Evolutionary conservation across 2,113 vertebrate genomes (phyloP), one percentile per base, ranked within the genome.

Genomic region (Callospermophilus lateralis): DNA sequence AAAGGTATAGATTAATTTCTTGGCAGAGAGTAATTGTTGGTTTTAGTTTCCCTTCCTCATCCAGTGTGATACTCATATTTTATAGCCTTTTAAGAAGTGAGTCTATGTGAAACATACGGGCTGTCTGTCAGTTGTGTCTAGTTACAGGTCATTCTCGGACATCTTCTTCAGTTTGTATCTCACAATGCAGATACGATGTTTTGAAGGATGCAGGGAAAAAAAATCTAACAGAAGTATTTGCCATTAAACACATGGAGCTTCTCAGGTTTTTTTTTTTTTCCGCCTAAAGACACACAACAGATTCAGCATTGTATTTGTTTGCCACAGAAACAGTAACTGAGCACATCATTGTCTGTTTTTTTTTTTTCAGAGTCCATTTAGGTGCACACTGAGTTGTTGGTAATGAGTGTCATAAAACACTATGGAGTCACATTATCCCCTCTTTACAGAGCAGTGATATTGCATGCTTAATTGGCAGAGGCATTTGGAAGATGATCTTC

Each of bases 281-380:
- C 42, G 3, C 0, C 63, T 55, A 61, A 30, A 97, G 86, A 96
- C 39, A 42, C n/a, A 12, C 37, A 77, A 26, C n/a, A 39, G 8
- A 34, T 93, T 97, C 92, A 89, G 63, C 92, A 84, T 89, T 19
- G 63, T 78, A 73, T 28, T 72, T 96, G 84, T 67, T 97, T 98
- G 10, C 3, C n/a, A 86, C 70, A 83, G 87, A 97, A 98, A 84
- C 12, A 87, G 74, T 80, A 92, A 20, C 37, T 77, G 78, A 85
- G 28, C 7, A 73, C 12, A 9, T 65, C 63, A n/a, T n/a, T n/a
- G 32, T 89, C 90, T 3, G 2, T 63, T 28, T 53, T 94, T 63
- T 28, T 53, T 94, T 84, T 89, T 95, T 97, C 72, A 94, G 89
- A 77, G 89, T 76, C 83, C 80, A 53, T 96, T 94, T 83, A 15